A percentile compares a stretch with the other conserved stretches of the same genome.
phyloP scores from a whole-genome alignment of 1,140 invertebrate species.

The Cydia fagiglandana region DNA sequence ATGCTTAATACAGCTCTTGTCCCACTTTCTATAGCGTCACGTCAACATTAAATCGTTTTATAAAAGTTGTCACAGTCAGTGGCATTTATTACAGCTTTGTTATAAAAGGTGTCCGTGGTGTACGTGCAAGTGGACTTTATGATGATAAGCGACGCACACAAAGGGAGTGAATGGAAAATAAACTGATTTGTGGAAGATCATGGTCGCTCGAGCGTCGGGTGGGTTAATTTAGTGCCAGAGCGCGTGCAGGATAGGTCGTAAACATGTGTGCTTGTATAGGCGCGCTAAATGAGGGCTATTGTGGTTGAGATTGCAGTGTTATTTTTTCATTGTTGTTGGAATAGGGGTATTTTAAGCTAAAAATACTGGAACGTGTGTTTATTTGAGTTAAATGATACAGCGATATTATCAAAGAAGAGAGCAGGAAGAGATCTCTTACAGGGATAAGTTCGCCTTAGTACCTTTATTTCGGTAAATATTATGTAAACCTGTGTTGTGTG shows the following conservation, averaged over 20 bases:
- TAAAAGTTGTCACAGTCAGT: slow-evolving; percentile 13
- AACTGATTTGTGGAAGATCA: slow-evolving; percentile 32
- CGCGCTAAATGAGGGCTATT: slow-evolving; percentile 10
- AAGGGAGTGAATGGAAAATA: slow-evolving; percentile 28
- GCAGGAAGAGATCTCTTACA: too few relatives aligned
- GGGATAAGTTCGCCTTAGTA: too few relatives aligned
- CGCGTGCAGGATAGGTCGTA: slow-evolving; percentile 13
- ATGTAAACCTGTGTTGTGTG: too few relatives aligned
- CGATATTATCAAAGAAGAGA: too few relatives aligned
- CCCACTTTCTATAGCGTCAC: slow-evolving; percentile 10
- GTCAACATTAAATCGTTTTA: slow-evolving; percentile 21
- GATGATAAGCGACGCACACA: slow-evolving; percentile 29
- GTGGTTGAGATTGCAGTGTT: neutral
- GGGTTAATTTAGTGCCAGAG: slow-evolving; percentile 22
- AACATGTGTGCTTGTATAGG: neutral
- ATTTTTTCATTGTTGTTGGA: neutral
- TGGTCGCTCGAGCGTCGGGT: slow-evolving; percentile 7
- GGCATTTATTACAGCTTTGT: slow-evolving; percentile 28
- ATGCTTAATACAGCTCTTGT: neutral
- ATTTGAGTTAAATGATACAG: too few relatives aligned
- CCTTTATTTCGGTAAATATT: too few relatives aligned
- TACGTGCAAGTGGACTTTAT: slow-evolving; percentile 25
- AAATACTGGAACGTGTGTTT: neutral
- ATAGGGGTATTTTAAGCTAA: neutral
- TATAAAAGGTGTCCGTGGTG: slow-evolving; percentile 26